Conservation (phyloP, 2,888 invertebrate genomes). For the Scaptomyza cyrtandrae region DNA sequence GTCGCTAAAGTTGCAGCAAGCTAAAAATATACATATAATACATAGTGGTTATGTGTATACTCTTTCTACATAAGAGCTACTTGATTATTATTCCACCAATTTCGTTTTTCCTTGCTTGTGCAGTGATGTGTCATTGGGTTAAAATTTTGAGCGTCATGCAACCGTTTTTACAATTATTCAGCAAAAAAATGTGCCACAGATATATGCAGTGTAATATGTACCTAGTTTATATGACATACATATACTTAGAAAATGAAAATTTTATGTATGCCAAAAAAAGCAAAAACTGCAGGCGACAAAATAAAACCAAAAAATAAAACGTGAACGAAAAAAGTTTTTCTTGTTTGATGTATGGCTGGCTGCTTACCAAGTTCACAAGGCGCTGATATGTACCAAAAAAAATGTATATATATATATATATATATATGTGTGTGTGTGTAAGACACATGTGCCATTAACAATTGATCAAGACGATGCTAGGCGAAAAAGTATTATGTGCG, state of each 20-base stretch:
- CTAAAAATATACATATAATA: constrained; percentile 7
- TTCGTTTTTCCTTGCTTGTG: too few species aligned
- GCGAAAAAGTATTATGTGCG: constrained; percentile 66
- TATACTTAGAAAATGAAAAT: constrained; percentile 63
- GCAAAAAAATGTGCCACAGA: constrained; percentile 4
- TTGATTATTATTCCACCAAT: not conserved
- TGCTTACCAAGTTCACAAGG: constrained; percentile 69
- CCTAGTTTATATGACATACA: not conserved
- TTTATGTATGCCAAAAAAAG: constrained; percentile 36
- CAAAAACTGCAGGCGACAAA: constrained; percentile 45
- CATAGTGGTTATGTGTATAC: not conserved
- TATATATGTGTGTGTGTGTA: constrained; percentile 21
- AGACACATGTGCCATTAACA: constrained; percentile 74
- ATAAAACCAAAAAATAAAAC: constrained; percentile 35
- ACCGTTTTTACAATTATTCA: constrained; percentile 14
- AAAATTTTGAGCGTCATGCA: constrained; percentile 9
- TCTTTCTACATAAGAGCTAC: not conserved
- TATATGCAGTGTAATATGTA: constrained; percentile 20
- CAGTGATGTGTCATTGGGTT: constrained; percentile 5
- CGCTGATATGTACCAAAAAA: constrained; percentile 57
- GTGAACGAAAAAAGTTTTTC: constrained; percentile 64
- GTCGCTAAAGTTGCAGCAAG: constrained; percentile 11
- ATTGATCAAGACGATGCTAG: constrained; percentile 69
- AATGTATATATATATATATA: not conserved
- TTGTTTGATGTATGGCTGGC: constrained; percentile 68